These are phyloP conservation scores for Seriola aureovittata DNA, from an alignment of 2,113 vertebrate species.

Conservation along the genomic window DNA sequence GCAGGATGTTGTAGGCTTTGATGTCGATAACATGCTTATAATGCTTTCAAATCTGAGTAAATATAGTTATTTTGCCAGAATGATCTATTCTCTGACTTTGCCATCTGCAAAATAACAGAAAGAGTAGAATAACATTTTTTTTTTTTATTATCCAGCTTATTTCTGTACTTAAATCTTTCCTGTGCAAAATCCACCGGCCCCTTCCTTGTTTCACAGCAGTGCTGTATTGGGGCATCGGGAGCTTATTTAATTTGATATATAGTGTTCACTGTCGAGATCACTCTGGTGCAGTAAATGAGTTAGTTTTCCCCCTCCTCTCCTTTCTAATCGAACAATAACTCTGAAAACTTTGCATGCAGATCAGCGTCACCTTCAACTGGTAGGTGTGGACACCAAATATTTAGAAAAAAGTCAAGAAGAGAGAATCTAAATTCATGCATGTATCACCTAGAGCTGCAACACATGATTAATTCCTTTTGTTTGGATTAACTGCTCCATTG, in stretches of 20 bases:
- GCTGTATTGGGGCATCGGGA: constrained; percentile 22
- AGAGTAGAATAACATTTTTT: background rate
- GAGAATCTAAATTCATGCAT: no score
- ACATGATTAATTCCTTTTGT: no score
- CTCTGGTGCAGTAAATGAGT: constrained; percentile 18
- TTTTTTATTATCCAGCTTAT: constrained; percentile 12
- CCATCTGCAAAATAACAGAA: constrained; percentile 15
- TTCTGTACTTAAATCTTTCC: background rate
- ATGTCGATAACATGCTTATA: constrained; percentile 52
- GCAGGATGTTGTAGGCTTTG: constrained; percentile 45
- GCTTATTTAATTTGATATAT: constrained; percentile 48
- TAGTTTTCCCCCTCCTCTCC: background rate
- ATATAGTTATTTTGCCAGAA: constrained; percentile 35
- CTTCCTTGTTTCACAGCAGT: constrained; percentile 2
- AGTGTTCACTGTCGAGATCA: constrained; percentile 7
- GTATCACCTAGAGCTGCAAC: no score
- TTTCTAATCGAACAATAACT: constrained; percentile 36
- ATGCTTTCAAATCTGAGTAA: constrained; percentile 31
- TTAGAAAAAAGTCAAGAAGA: background rate
- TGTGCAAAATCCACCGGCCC: background rate
- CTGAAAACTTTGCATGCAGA: background rate
- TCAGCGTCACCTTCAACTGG: constrained; percentile 4
- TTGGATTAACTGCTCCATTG: no score
- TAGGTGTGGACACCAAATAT: background rate
- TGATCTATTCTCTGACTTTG: constrained; percentile 14